These are phyloP conservation scores for Spongia lamella DNA, from an alignment of 37 sponge, comb jelly and placozoan genomes.

Conservation along the genomic window DNA sequence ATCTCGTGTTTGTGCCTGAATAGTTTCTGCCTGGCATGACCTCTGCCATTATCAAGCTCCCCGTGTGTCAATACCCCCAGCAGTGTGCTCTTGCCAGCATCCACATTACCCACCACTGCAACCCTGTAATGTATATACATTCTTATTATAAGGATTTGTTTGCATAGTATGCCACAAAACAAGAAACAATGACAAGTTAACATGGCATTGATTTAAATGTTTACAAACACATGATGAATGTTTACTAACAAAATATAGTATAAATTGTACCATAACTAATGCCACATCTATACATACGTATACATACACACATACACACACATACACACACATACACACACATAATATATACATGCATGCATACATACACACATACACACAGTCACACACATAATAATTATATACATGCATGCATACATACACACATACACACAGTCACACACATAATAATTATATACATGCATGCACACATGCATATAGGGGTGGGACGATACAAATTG, in stretches of 20 bases:
- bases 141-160: too few species aligned
- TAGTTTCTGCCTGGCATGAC: constrained; percentile 86
- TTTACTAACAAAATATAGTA: neutral
- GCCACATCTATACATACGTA: too few species aligned
- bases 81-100: constrained; percentile 98
- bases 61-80: constrained; percentile 98
- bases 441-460: too few species aligned
- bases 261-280: too few species aligned
- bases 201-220: neutral
- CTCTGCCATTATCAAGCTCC: constrained; percentile 97
- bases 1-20: constrained; percentile 99
- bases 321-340: neutral
- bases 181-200: neutral
- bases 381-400: too few species aligned
- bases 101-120: constrained; percentile 99
- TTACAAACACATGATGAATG: neutral
- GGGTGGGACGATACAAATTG: neutral
- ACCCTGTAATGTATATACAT: constrained; percentile 81
- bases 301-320: neutral
- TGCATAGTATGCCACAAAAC: too few species aligned
- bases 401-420: too few species aligned
- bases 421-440: too few species aligned
- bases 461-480: neutral
- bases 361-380: too few species aligned
- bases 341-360: too few species aligned